Conservation (phyloP, 2,888 invertebrate species). For the Taenaris catops region DNA sequence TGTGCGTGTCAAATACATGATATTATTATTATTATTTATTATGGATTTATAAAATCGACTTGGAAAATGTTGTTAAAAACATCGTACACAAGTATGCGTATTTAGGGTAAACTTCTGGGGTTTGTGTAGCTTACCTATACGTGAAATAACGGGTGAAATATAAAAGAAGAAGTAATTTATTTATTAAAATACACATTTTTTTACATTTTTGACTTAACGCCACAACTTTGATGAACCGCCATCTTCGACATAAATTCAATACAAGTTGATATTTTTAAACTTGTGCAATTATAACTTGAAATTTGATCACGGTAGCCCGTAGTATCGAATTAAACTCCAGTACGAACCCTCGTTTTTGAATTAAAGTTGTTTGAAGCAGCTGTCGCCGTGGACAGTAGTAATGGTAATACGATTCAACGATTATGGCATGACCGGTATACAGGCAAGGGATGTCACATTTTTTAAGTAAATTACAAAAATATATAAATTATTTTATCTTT, state of each 20-base stretch:
- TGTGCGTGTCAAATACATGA: too few relatives aligned
- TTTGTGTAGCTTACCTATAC: too few relatives aligned
- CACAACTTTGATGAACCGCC: neutral
- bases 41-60: too few relatives aligned
- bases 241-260: slow-evolving; percentile 4
- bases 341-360: slow-evolving; percentile 32
- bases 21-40: too few relatives aligned
- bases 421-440: slow-evolving; percentile 54
- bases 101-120: too few relatives aligned
- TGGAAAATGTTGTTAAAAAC: too few relatives aligned
- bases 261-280: slow-evolving; percentile 22
- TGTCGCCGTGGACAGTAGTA: slow-evolving; percentile 71
- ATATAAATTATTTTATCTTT: too few relatives aligned
- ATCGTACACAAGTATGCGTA: too few relatives aligned
- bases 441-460: slow-evolving; percentile 24
- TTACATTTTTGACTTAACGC: neutral
- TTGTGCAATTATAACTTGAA: slow-evolving; percentile 23
- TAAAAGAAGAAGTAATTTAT: too few relatives aligned
- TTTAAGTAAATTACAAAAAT: too few relatives aligned
- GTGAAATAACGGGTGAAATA: too few relatives aligned
- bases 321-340: slow-evolving; percentile 28
- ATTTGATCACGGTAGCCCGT: slow-evolving; percentile 25
- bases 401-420: slow-evolving; percentile 76
- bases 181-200: too few relatives aligned
- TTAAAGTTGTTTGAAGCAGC: slow-evolving; percentile 73